Percentiles rank a stretch among this genome's conserved stretches.
Conservation (phyloP, 1,140 invertebrate species). For the Drosophila auraria region DNA sequence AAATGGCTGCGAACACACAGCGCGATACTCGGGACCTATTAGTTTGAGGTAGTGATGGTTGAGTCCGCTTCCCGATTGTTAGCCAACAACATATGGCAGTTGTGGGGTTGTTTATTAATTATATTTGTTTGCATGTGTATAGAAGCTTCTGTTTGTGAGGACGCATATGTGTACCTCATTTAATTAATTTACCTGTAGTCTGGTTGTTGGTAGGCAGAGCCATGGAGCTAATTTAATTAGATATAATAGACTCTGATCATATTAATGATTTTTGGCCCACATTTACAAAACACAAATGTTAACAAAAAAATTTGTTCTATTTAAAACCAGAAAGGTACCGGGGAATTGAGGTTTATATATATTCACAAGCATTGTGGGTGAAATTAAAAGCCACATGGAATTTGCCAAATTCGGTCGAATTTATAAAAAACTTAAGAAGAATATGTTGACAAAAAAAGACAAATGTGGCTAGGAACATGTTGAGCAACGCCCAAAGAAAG, state of each 20-base stretch:
- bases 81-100: constrained; percentile 40
- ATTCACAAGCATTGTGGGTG: no score
- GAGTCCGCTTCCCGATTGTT: constrained; percentile 31
- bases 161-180: constrained; percentile 49
- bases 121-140: constrained; percentile 28
- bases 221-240: constrained; percentile 44
- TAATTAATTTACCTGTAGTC: constrained; percentile 67
- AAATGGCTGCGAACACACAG: constrained; percentile 33
- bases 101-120: constrained; percentile 46
- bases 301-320: background rate
- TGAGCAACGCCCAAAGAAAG: no score
- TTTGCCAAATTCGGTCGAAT: no score
- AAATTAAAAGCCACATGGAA: no score
- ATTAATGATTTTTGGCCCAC: background rate
- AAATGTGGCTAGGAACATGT: no score
- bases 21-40: constrained; percentile 15
- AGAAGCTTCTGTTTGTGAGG: constrained; percentile 8
- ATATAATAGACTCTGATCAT: constrained; percentile 49
- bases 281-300: background rate
- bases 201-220: constrained; percentile 13
- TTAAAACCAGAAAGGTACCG: background rate
- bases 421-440: no score
- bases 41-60: constrained; percentile 10
- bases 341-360: no score
- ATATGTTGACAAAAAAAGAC: no score